These are phyloP conservation scores for Trogon melanurus DNA, from an alignment of 2,113 vertebrate species.

Conservation along the genomic window DNA sequence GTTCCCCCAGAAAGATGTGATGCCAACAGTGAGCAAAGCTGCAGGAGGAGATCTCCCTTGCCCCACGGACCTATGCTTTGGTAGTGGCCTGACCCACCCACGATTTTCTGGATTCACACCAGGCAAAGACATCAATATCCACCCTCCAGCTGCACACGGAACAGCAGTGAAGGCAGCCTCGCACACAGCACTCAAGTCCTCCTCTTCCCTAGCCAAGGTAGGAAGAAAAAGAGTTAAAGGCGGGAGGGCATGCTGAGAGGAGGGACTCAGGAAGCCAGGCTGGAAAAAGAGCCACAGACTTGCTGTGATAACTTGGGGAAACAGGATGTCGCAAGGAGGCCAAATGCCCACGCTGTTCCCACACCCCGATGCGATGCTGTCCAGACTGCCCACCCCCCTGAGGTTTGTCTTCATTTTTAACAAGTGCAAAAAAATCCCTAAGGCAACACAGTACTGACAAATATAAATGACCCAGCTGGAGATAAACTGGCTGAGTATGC, in stretches of 20 bases:
- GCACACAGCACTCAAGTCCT: background rate
- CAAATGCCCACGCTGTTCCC: slow-evolving; percentile 66
- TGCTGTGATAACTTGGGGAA: slow-evolving; percentile 46
- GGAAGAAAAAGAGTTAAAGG: background rate
- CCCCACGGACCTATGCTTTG: background rate
- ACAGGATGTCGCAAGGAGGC: slow-evolving; percentile 36
- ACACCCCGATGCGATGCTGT: slow-evolving; percentile 3
- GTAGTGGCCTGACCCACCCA: background rate
- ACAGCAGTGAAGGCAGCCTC: background rate
- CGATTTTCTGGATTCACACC: background rate
- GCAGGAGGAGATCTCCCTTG: background rate
- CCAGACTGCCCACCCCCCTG: background rate
- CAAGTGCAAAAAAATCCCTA: slow-evolving; percentile 38
- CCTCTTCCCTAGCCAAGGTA: background rate
- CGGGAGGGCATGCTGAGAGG: background rate
- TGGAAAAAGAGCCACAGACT: background rate
- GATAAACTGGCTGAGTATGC: background rate
- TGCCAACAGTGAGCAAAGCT: background rate
- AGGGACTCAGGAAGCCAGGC: background rate
- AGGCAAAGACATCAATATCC: background rate
- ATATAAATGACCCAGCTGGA: slow-evolving; percentile 37
- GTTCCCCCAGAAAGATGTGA: background rate
- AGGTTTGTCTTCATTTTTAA: slow-evolving; percentile 65
- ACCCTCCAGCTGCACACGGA: background rate
- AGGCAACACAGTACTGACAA: slow-evolving; percentile 37